Conservation (phyloP, 1,140 invertebrate species). For the Ceratoteleas bidentatus region DNA sequence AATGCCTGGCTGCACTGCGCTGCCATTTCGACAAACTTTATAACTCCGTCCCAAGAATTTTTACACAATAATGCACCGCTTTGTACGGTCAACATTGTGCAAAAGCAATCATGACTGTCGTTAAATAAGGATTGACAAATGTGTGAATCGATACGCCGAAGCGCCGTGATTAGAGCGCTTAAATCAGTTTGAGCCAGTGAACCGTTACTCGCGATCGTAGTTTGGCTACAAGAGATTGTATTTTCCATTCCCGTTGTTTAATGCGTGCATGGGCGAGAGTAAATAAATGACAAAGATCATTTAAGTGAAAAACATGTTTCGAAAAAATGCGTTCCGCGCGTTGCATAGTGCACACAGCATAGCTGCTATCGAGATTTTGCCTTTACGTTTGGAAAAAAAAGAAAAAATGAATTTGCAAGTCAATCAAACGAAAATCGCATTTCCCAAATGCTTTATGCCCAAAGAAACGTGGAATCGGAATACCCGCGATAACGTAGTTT, state of each 20-base stretch:
- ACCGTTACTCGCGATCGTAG: not conserved
- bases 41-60: not conserved
- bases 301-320: constrained; percentile 12
- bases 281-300: constrained; percentile 1
- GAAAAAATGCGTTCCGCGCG: constrained; percentile 8
- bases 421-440: constrained; percentile 24
- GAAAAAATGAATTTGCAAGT: constrained; percentile 30
- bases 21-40: constrained; percentile 7
- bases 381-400: constrained; percentile 13
- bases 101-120: not conserved
- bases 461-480: constrained; percentile 5
- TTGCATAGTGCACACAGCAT: constrained; percentile 15
- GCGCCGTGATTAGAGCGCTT: not conserved
- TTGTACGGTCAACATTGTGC: not conserved
- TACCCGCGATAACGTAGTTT: constrained; percentile 2
- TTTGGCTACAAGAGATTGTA: not conserved
- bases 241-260: not conserved
- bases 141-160: not conserved
- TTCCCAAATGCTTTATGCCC: constrained; percentile 13
- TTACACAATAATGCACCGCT: not conserved
- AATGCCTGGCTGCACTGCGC: not conserved
- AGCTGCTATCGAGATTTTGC: constrained; percentile 20
- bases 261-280: not conserved
- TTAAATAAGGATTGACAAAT: not conserved
- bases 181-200: not conserved